These are phyloP conservation scores for Raja brachyura DNA, from an alignment of 2,113 vertebrate genomes.

Conservation along the genomic window DNA sequence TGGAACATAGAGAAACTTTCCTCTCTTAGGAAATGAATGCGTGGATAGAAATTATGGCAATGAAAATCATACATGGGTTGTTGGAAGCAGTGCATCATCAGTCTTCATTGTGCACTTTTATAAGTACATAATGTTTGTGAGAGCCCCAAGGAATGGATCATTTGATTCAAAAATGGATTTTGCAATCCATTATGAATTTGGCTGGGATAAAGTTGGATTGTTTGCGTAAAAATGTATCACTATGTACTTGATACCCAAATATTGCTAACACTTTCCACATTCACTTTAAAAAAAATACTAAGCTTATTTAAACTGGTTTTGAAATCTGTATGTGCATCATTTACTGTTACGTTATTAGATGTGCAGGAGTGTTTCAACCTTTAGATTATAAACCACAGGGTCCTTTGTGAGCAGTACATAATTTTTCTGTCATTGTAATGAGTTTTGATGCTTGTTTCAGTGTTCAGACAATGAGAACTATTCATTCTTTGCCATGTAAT, in stretches of 20 bases:
- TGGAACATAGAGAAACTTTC: neutral
- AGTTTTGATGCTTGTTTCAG: constrained; percentile 21
- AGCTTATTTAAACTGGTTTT: neutral
- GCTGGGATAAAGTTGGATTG: neutral
- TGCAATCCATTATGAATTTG: neutral
- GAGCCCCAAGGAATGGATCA: neutral
- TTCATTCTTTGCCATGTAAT: neutral
- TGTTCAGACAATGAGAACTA: neutral
- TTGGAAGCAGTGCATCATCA: neutral
- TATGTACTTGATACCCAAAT: neutral
- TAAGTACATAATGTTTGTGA: neutral
- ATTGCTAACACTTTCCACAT: neutral
- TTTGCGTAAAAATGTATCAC: neutral
- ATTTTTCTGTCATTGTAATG: neutral
- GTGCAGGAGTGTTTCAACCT: neutral
- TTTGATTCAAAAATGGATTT: neutral
- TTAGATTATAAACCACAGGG: neutral
- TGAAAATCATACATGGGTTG: neutral
- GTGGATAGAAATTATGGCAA: neutral
- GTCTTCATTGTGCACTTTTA: neutral
- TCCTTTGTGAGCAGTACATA: neutral
- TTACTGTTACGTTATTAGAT: neutral
- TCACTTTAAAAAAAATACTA: neutral
- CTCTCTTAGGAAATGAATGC: neutral
- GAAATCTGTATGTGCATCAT: neutral